Evolutionary conservation across 1,140 invertebrate species (phyloP), one percentile per base, ranked within the genome.

Genomic region (Neodiprion lecontei): DNA sequence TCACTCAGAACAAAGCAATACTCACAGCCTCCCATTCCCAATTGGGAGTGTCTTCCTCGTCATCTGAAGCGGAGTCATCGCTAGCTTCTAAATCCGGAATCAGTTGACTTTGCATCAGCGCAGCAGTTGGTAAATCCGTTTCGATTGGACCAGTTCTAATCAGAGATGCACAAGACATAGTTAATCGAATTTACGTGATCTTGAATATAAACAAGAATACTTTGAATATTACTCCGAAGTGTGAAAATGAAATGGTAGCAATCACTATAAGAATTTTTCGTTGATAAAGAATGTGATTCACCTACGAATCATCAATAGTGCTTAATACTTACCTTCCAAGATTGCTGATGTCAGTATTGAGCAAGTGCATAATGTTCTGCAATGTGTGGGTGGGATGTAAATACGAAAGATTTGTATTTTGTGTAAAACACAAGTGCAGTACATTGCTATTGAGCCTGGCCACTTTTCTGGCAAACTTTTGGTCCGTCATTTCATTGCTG

Each of bases 391-490:
- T 90, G 40, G 94, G 91, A 82, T 93, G 91, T 28, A 96, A 82
- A 7, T 90, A 84, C 11, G 90, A 87, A 40, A 91, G 82, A 81
- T 93, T 90, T 11, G 95, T 92, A 79, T 93, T 92, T 86, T 96
- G 95, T 2, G 93, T 92, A 77, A 95, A 93, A 84, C 95, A 96
- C 74, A 96, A 86, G 86, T 95, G 93, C 78, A 96, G 86, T 67
- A 96, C 91, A 82, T 96, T 96, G 72, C 93, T 91, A 88, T 96
- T 96, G 17, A 97, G 89, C 73, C 92, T 91, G 9, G 94, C 92
- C 8, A 96, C 94, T 87, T 92, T 91, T 78, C 92, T 90, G 68
- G 90, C 87, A 86, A 96, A 95, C 84, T 94, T 92, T 77, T 92
- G 90, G 82, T 94, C 92, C 69, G 90, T 91, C 81, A 95, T 87